A percentile compares a stretch with the other conserved stretches of the same genome.
Conservation (phyloP, 2,113 vertebrate genomes). For the Rhadina sibilatrix region DNA sequence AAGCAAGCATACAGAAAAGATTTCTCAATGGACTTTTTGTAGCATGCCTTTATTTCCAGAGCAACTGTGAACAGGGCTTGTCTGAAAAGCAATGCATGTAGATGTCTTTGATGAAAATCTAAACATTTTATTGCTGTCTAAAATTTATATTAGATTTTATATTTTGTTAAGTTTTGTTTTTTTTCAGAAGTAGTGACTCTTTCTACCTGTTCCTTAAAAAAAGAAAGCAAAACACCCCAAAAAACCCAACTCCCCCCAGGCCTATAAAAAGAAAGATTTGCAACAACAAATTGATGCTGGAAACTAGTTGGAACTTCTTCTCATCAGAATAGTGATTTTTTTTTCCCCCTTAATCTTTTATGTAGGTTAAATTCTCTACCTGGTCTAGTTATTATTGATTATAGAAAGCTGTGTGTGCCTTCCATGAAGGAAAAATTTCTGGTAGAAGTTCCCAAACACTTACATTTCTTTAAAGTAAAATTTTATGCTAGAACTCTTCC, state of each 20-base stretch:
- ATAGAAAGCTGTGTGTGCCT: neutral
- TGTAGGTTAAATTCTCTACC: neutral
- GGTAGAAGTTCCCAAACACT: neutral
- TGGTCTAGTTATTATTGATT: neutral
- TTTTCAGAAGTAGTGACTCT: neutral
- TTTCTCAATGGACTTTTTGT: neutral
- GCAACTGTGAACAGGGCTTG: neutral
- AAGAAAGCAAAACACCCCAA: neutral
- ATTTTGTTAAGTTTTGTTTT: neutral
- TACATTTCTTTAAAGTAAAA: neutral
- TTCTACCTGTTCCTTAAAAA: neutral
- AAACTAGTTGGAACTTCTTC: neutral
- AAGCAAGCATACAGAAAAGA: neutral
- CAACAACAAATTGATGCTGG: neutral
- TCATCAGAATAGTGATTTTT: neutral
- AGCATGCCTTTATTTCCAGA: neutral
- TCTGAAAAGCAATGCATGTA: neutral
- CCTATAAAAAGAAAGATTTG: neutral
- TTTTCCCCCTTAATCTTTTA: neutral
- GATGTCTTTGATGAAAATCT: neutral
- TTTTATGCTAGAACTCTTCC: neutral
- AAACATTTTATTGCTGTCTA: neutral
- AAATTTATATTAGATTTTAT: neutral
- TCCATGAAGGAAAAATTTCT: neutral
- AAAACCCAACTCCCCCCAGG: accelerated